Evolutionary conservation across 1,140 invertebrate genomes (phyloP), one percentile per base, ranked within the genome.

Genomic region (Ectropis grisescens): DNA sequence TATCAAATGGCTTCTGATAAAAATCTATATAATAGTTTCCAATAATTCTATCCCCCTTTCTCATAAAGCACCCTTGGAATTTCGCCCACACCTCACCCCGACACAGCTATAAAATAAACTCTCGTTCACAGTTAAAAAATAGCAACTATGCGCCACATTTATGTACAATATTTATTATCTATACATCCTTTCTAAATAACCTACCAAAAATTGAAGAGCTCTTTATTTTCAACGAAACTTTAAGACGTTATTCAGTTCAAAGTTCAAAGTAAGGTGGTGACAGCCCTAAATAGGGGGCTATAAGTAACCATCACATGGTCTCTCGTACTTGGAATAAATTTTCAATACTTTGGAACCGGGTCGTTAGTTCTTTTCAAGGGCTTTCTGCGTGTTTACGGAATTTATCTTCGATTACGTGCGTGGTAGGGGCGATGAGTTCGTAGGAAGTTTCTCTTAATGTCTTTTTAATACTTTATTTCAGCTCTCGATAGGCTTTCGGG

Each of bases 261-360:
- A 8, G 16, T 19, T 19, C 16, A 8, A 19, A 4, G 3, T 19
- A 19, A 19, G 16, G 8, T 19, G 16, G 16, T 19, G 16, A n/a
- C n/a, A n/a, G n/a, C 8, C 16, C 8, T 8, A 19, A 19, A 19
- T 19, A 44, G 48, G 57, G 50, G 61, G 58, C 49, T 61, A 65
- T 72, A 71, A 70, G 50, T 72, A 71, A 76, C 68, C 58, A 64
- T 61, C 58, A 70, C 49, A 57, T 41, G n/a, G 40, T 53, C 51
- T 42, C 37, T 47, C 65, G 61, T 76, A 71, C 58, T 67, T 59
- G 58, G 67, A 71, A 78, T 78, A 78, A 78, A 78, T 78, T 74
- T 76, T 71, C 71, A 76, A 76, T 74, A 70, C 58, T 51, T 42
- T 50, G 46, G 41, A 45, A 60, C 50, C 47, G 67, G 51, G 39